Base-by-base conservation (phyloP, 2,113 vertebrate genomes). In the Neotragus pygmaeus region DNA sequence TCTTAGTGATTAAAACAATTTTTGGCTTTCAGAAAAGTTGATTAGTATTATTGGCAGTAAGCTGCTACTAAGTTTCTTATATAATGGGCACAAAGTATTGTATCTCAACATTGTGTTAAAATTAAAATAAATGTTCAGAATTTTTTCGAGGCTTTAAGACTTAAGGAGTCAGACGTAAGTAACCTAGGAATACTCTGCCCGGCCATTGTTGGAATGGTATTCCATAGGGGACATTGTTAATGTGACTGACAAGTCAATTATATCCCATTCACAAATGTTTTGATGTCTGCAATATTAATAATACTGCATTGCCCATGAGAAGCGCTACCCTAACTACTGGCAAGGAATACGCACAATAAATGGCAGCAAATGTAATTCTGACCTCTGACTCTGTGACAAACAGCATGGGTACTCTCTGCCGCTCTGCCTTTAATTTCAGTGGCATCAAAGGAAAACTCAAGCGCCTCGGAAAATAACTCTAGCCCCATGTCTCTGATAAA, bases 381-480 rank as follows among this genome's bases (percentile, higher is more conserved):
- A 98, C 98, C 98, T 98, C 98, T 98, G 98, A 98, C 98, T 98
- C 98, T 58, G 84, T 84, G 97, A 98, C 98, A 98, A 98, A 97
- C 98, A 98, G 98, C 97, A 80, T 94, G 98, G 97, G 93, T 75
- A 94, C 97, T 97, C 91, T 98, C 96, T 95, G 91, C 96, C 7
- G 87, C 94, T 98, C 97, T 97, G 98, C 95, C 98, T 99, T 98
- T 98, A 97, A 99, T 99, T 99, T 98, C 98, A 92, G 0, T 94
- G 94, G 98, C 98, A 98, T 99, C 98, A 99, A 98, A 99, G 98
- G 96, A 85, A 98, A 98, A 97, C 98, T 98, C 98, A 97, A 98
- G 98, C 96, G 97, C 97, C 97, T 98, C 7, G 53, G 98, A 98
- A 99, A 98, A 98, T 98, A 98, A 98, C 98, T 98, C 98, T 88